A percentile compares a stretch with the other conserved stretches of the same genome.
phyloP scores from a whole-genome alignment of 2,113 vertebrate species.

The Rhabdornis inornatus region DNA sequence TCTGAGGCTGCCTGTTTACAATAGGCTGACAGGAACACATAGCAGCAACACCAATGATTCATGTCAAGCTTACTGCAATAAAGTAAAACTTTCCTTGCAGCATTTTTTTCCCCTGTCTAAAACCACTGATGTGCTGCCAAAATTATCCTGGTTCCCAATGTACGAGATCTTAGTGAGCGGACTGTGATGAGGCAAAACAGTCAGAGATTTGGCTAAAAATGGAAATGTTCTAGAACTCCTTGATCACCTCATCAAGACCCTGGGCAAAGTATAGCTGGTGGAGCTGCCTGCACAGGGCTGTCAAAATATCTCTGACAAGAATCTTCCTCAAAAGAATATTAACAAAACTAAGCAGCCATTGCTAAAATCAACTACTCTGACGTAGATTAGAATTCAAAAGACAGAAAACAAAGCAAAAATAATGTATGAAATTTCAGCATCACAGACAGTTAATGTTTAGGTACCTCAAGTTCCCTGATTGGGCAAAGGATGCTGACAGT shows the following conservation, averaged over 20 bases:
- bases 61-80: neutral
- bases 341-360: neutral
- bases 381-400: neutral
- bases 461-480: neutral
- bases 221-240: conserved; percentile 15
- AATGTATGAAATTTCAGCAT: neutral
- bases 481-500: neutral
- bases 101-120: neutral
- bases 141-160: neutral
- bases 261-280: neutral
- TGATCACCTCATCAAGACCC: neutral
- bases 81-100: neutral
- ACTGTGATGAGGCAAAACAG: neutral
- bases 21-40: neutral
- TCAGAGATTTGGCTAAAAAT: conserved; percentile 28
- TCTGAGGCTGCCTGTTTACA: neutral
- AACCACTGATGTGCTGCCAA: neutral
- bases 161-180: neutral
- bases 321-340: neutral
- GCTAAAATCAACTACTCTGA: neutral
- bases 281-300: neutral
- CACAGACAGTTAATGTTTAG: neutral
- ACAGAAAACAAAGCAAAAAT: neutral
- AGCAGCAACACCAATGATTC: neutral
- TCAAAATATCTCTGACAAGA: neutral